Conservation (phyloP, 2,888 invertebrate genomes). For the Brenthis hecate region DNA sequence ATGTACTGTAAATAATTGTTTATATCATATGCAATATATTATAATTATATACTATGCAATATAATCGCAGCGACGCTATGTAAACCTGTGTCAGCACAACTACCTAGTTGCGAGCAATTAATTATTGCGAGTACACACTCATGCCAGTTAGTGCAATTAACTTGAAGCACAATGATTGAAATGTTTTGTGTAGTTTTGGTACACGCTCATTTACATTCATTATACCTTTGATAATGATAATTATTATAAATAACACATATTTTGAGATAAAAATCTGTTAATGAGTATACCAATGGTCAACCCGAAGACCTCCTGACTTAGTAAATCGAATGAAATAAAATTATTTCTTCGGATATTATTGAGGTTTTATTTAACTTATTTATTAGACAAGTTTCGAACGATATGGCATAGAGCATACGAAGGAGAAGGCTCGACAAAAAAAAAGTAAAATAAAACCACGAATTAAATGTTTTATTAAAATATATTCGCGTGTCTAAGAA, state of each 20-base stretch:
- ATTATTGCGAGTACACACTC: slow-evolving; percentile 26
- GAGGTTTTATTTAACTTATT: too few species aligned
- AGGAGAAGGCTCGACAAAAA: too few species aligned
- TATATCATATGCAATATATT: too few species aligned
- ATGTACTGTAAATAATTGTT: background rate
- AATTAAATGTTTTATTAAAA: too few species aligned
- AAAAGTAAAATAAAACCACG: too few species aligned
- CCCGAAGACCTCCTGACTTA: background rate
- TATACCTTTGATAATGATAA: slow-evolving; percentile 13
- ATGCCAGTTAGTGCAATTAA: slow-evolving; percentile 32
- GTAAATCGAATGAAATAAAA: too few species aligned
- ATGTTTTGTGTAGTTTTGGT: slow-evolving; percentile 14
- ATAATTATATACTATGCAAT: background rate
- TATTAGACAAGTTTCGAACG: too few species aligned
- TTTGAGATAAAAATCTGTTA: slow-evolving; percentile 2
- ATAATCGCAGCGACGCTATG: slow-evolving; percentile 2
- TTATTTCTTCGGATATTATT: too few species aligned
- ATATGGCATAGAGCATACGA: too few species aligned
- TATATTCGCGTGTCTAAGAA: too few species aligned
- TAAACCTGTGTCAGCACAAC: slow-evolving; percentile 10
- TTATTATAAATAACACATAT: slow-evolving; percentile 19
- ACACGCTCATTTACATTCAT: slow-evolving; percentile 22
- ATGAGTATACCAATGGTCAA: background rate
- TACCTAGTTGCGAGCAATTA: slow-evolving; percentile 27
- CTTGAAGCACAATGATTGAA: slow-evolving; percentile 16